Evolutionary conservation across 2,888 invertebrate species (phyloP).

Genomic region (Synergus gifuensis): DNA sequence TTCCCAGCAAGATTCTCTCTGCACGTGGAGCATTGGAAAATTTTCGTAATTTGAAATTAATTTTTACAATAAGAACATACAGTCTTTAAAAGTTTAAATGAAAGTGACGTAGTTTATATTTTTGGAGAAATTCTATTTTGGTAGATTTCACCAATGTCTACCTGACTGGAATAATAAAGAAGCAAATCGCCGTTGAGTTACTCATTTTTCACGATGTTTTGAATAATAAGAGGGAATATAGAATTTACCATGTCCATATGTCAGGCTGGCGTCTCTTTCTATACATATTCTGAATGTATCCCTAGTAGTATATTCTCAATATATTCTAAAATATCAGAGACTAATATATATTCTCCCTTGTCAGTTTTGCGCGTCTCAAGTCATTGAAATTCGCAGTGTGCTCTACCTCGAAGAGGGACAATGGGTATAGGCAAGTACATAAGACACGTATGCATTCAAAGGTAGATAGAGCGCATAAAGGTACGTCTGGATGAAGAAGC

Average conservation of each 20-base stretch:
- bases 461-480: neutral
- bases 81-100: neutral
- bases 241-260: neutral
- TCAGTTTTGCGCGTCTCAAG: constrained; percentile 16
- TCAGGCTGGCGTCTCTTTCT: neutral
- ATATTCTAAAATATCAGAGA: constrained; percentile 5
- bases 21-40: neutral
- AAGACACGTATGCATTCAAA: neutral
- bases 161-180: constrained; percentile 21
- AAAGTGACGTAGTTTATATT: neutral
- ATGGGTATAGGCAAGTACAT: constrained; percentile 13
- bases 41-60: no score
- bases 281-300: neutral
- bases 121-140: neutral
- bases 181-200: neutral
- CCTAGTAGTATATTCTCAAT: constrained; percentile 17
- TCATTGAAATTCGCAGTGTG: constrained; percentile 26
- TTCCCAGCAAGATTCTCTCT: neutral
- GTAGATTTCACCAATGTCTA: neutral
- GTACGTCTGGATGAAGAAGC: neutral
- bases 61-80: neutral
- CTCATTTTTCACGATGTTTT: constrained; percentile 24
- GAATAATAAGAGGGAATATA: constrained; percentile 28
- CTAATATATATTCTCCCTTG: constrained; percentile 2
- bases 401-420: constrained; percentile 18